Conservation (phyloP, 2,888 invertebrate species). For the Melinaea menophilus region DNA sequence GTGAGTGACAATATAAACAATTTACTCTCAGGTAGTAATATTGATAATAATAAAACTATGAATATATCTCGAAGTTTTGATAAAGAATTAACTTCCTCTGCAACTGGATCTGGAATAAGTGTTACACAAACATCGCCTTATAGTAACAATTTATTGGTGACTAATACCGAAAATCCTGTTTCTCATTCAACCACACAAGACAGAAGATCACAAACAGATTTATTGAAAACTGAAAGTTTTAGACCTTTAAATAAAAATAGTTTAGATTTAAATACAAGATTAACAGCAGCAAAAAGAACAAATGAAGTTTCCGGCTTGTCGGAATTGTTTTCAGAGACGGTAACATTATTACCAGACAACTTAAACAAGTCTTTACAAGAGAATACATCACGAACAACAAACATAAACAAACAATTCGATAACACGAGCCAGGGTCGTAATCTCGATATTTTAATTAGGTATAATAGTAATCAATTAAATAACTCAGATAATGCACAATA, state of each 20-base stretch:
- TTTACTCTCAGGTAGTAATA: not conserved
- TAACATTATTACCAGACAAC: too few species aligned
- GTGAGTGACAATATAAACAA: not conserved
- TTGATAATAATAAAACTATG: not conserved
- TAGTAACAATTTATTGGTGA: conserved; percentile 11
- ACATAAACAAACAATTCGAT: too few species aligned
- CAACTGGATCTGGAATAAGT: not conserved
- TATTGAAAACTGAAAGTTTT: not conserved
- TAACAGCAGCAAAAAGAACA: too few species aligned
- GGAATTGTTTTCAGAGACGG: too few species aligned
- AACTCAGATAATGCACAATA: too few species aligned
- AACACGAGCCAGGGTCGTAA: too few species aligned
- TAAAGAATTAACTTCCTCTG: not conserved
- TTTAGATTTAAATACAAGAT: too few species aligned
- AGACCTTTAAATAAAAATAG: not conserved
- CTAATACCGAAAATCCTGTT: not conserved
- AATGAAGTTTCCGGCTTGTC: too few species aligned
- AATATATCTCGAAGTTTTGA: not conserved
- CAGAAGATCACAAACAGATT: not conserved
- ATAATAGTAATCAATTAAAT: too few species aligned
- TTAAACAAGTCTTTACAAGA: too few species aligned
- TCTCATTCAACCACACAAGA: conserved; percentile 2
- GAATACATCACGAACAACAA: too few species aligned
- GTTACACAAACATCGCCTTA: not conserved
- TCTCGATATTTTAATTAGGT: too few species aligned